A percentile compares a stretch with the other conserved stretches of the same genome.
These are phyloP conservation scores for Candidula unifasciata DNA, from an alignment of 2,888 invertebrate species.

Conservation along the genomic window DNA sequence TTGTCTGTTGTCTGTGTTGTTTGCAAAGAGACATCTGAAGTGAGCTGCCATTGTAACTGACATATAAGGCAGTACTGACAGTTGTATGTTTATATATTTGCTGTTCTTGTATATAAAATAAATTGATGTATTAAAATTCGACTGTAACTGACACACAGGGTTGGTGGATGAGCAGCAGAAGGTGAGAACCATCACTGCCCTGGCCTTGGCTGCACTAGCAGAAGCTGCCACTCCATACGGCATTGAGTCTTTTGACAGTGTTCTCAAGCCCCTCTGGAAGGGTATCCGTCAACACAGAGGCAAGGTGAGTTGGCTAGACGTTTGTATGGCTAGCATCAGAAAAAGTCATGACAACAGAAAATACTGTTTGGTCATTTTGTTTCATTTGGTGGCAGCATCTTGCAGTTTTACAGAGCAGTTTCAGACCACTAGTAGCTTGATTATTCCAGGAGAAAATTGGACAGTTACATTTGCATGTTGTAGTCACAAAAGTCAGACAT, in stretches of 20 bases:
- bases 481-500: too few relatives aligned
- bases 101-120: not conserved
- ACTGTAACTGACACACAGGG: conserved; percentile 79
- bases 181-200: conserved; percentile 98
- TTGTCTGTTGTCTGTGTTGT: too few relatives aligned
- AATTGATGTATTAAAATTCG: conserved; percentile 54
- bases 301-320: conserved; percentile 77
- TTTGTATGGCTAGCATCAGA: not conserved
- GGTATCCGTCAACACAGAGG: conserved; percentile 91
- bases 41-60: not conserved
- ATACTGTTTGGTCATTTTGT: too few relatives aligned
- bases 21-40: too few relatives aligned
- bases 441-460: too few relatives aligned
- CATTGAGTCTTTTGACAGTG: conserved; percentile 99
- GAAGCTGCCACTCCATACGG: conserved; percentile 99
- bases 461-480: too few relatives aligned
- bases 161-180: conserved; percentile 99
- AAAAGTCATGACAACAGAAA: too few relatives aligned
- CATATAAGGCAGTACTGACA: not conserved
- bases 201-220: conserved; percentile 97
- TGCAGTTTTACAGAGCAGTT: not conserved
- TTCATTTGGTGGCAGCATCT: not conserved
- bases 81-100: not conserved
- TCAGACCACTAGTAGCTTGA: too few relatives aligned
- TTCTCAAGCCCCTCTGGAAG: conserved; percentile 99